Base-by-base conservation (phyloP, 92 coral and sea anemone genomes). In the Epizoanthus ramosus region DNA sequence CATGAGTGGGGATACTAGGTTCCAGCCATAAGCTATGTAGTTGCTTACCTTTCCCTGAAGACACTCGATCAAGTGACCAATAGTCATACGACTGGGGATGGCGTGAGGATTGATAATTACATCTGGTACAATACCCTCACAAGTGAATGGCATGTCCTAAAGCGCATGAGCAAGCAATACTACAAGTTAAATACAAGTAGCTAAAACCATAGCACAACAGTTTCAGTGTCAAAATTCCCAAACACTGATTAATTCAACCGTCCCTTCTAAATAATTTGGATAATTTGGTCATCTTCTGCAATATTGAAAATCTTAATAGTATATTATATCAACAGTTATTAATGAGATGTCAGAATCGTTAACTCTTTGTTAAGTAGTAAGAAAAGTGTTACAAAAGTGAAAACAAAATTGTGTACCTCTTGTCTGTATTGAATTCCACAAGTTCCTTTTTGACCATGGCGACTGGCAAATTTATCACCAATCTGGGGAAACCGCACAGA, bases 61-160 rank as follows among this genome's bases (percentile, higher is more conserved):
- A 64, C 98, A 96, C 71, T 96, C 99, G 82, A 96, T 96, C 85
- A 96, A 94, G 83, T 96, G 99, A 63, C 99, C 99, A 64, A 96
- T 96, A 41, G 99, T 96, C 99, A 96, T 96, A 88, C 99, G 98
- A 89, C 99, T 96, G 79, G 99, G 99, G 81, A 96, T 96, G 61
- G 99, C 99, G 52, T 96, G 99, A 39, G 99, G 99, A 37, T 96
- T 96, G 85, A 96, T 96, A 63, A 96, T 96, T 68, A 96, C 99
- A 84, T 96, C 99, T 8, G 99, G 99, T 24, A 87, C 86, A 75
- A 96, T 83, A 12, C 99, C 99, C 94, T 96, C 99, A 86, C 97
- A 92, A 0, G 99, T 96, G 81, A 96, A 96, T n/a, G 99, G 99
- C 99, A 96, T 96, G 87, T 96, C 99, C 99, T 93, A 25, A 3